phyloP scores from a whole-genome alignment of 2,113 vertebrate species.

The Ardeotis arabs region DNA sequence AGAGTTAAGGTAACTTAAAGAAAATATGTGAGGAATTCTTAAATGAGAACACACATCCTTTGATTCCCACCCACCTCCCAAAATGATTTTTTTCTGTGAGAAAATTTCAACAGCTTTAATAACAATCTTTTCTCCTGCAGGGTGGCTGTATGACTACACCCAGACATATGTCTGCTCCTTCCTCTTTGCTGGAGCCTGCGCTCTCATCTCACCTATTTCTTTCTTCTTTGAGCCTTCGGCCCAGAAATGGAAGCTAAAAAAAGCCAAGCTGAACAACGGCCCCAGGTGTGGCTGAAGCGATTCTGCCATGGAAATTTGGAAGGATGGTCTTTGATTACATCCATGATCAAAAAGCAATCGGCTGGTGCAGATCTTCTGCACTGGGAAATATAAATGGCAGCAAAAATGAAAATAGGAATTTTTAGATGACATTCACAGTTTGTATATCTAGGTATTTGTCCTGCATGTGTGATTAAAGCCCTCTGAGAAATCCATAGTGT shows the following conservation, averaged over 20 bases:
- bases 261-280: neutral
- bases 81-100: neutral
- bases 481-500: neutral
- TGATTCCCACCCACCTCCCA: neutral
- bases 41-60: neutral
- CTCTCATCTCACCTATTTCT: conserved; percentile 86
- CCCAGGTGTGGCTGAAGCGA: neutral
- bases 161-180: conserved; percentile 91
- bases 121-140: conserved; percentile 68
- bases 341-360: rapidly evolving
- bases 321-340: neutral
- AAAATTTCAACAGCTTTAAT: neutral
- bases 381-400: neutral
- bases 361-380: neutral
- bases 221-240: conserved; percentile 88
- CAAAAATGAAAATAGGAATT: neutral
- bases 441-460: neutral
- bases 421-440: neutral
- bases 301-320: neutral
- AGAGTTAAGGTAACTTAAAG: neutral
- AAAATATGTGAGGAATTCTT: neutral
- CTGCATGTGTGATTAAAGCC: neutral
- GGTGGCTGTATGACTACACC: conserved; percentile 91
- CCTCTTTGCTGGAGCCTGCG: conserved; percentile 89
- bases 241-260: conserved; percentile 78